A percentile compares a stretch with the other conserved stretches of the same genome.
phyloP scores from a whole-genome alignment of 1,140 invertebrate species.

The Brachionus angularis region DNA sequence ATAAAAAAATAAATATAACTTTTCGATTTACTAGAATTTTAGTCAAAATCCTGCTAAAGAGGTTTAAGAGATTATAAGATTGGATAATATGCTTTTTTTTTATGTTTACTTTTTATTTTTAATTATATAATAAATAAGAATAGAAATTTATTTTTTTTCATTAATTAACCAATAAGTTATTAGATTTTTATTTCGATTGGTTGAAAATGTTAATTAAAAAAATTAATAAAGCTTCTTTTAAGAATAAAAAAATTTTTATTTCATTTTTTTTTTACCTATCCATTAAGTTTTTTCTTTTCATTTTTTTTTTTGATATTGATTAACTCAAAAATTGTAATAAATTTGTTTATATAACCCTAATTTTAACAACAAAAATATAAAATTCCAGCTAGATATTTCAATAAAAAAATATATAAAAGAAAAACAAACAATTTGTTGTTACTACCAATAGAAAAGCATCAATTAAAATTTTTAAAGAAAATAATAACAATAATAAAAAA shows the following conservation, averaged over 20 bases:
- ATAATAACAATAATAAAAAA: too few relatives aligned
- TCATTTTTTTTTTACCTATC: too few relatives aligned
- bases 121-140: too few relatives aligned
- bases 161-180: not conserved
- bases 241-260: too few relatives aligned
- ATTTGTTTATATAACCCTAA: slow-evolving; percentile 42
- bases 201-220: too few relatives aligned
- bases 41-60: too few relatives aligned
- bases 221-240: too few relatives aligned
- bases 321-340: slow-evolving; percentile 26
- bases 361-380: not conserved
- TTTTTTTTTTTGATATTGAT: slow-evolving; percentile 1
- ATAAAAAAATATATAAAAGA: not conserved
- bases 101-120: not conserved
- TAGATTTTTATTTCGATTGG: too few relatives aligned
- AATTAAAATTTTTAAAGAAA: not conserved
- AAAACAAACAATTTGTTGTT: slow-evolving; percentile 33
- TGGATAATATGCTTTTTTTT: not conserved
- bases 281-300: too few relatives aligned
- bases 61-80: too few relatives aligned
- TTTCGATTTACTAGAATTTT: not conserved
- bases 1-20: not conserved
- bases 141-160: too few relatives aligned
- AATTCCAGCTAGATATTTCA: not conserved
- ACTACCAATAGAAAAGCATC: slow-evolving; percentile 1